phyloP scores from a whole-genome alignment of 2,888 invertebrate genomes.

The Pammene fasciana region DNA sequence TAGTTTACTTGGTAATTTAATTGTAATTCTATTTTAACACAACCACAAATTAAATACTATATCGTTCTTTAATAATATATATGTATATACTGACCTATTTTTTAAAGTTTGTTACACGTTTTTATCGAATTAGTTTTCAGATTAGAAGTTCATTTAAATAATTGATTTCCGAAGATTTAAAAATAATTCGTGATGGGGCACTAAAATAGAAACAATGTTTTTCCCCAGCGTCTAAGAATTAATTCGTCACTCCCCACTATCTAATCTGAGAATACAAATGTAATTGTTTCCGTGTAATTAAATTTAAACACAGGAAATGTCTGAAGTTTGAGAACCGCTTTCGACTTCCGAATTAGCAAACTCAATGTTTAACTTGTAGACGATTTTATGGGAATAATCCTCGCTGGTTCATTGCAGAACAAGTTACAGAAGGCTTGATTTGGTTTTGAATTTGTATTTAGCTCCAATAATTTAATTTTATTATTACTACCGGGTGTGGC shows the following conservation, averaged over 20 bases:
- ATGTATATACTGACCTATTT: too few relatives aligned
- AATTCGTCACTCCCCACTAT: conserved; percentile 8
- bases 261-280: neutral
- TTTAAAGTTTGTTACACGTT: too few relatives aligned
- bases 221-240: neutral
- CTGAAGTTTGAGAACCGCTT: conserved; percentile 33
- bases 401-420: neutral
- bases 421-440: conserved; percentile 5
- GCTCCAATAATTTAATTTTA: too few relatives aligned
- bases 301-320: conserved; percentile 21
- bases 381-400: conserved; percentile 40
- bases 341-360: conserved; percentile 35
- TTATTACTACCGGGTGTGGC: too few relatives aligned
- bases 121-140: too few relatives aligned
- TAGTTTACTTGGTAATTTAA: too few relatives aligned
- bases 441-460: neutral
- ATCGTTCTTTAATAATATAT: too few relatives aligned
- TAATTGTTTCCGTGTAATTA: neutral
- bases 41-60: too few relatives aligned
- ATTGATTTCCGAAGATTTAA: neutral
- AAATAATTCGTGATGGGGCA: neutral
- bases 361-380: conserved; percentile 41
- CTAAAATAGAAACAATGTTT: neutral
- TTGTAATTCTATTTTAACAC: too few relatives aligned
- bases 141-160: too few relatives aligned